Base-by-base conservation (phyloP, 2,113 vertebrate genomes). In the Callochromis pleurospilus region DNA sequence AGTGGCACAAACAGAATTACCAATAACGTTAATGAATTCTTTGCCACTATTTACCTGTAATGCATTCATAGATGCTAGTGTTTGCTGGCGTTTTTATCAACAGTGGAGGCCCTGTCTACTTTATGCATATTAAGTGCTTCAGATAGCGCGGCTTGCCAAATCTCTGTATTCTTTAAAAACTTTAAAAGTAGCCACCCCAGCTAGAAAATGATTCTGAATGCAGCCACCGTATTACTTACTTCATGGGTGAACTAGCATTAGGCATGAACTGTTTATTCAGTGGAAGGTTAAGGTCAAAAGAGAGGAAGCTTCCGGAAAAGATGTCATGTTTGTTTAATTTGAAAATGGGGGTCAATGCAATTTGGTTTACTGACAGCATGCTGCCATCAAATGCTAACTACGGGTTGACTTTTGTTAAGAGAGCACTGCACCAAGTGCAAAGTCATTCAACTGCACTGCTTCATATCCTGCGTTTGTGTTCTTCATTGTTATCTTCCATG, bases 1-100 rank as follows among this genome's bases (percentile, higher is more conserved):
- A 82, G 86, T 73, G 60, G 45, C n/a, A 29, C 79, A 47, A n/a
- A 87, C 82, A 77, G 82, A 88, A 93, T 90, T 84, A 89, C 54
- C 80, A 83, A 82, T 90, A 83, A 84, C 73, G 13, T 83, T 91
- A 91, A 92, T 94, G 80, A 92, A 89, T 89, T 91, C 90, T 85
- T 79, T 38, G 77, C 73, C 82, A 79, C 81, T 42, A 53, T 86
- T 89, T 89, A 89, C 73, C 85, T 83, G 54, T 88, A 91, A 94
- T 89, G 85, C 85, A 87, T 90, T 90, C 89, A 86, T 54, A 83
- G 68, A 89, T 81, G 91, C 79, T 65, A 3, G 26, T 33, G 83
- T 91, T 88, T 85, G 79, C 40, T 87, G 68, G 80, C 36, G 83
- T 83, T 82, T 89, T 89, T 89, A 90, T 85, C 85, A 83, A 42